A percentile compares a stretch with the other conserved stretches of the same genome.
phyloP scores from a whole-genome alignment of 2,797 vertebrate genomes.

The Sarcophilus harrisii region DNA sequence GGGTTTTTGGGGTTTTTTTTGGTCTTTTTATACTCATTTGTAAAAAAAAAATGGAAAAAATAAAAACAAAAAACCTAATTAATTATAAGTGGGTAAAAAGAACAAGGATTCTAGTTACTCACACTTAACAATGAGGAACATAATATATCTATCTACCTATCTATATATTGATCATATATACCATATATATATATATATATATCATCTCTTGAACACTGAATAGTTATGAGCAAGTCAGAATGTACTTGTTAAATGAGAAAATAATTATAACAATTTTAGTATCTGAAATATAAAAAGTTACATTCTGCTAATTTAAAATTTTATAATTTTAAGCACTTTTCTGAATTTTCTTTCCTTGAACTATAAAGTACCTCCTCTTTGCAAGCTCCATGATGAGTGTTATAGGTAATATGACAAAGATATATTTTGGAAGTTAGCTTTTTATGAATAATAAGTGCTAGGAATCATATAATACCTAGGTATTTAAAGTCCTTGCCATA shows the following conservation, averaged over 20 bases:
- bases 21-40: not conserved
- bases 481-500: not conserved
- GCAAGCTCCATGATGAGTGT: not conserved
- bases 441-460: not conserved
- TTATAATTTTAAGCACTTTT: not conserved
- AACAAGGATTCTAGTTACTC: not conserved
- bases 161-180: too few relatives aligned
- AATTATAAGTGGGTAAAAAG: not conserved
- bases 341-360: not conserved
- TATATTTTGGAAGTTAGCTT: not conserved
- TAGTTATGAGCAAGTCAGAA: not conserved
- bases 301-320: not conserved
- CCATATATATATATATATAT: too few relatives aligned
- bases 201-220: not conserved
- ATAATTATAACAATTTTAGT: not conserved
- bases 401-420: not conserved
- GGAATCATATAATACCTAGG: not conserved
- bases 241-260: not conserved
- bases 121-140: too few relatives aligned
- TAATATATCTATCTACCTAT: too few relatives aligned
- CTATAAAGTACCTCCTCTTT: not conserved
- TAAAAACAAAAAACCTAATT: too few relatives aligned
- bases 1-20: too few relatives aligned
- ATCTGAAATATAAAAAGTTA: not conserved
- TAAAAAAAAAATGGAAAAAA: too few relatives aligned